Evolutionary conservation across 1,140 invertebrate genomes (phyloP).

Genomic region (Neomicropteryx cornuta): DNA sequence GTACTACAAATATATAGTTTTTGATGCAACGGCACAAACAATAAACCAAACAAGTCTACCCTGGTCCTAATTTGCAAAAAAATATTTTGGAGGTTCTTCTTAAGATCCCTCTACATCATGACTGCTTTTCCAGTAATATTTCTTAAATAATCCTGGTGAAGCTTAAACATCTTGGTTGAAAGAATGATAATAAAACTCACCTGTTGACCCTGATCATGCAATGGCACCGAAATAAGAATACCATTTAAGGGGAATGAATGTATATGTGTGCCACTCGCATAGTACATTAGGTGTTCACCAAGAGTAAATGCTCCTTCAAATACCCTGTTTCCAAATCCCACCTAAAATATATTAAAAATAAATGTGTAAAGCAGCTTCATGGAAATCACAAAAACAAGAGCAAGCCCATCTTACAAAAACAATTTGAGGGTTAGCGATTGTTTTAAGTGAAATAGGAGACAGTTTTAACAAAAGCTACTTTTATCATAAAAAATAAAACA

Average conservation of each 20-base stretch:
- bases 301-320: constrained; percentile 82
- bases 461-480: too few species aligned
- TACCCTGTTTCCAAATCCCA: constrained; percentile 79
- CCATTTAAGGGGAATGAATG: constrained; percentile 64
- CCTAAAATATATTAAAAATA: too few species aligned
- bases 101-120: neutral
- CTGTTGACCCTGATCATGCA: constrained; percentile 63
- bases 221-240: constrained; percentile 52
- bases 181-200: constrained; percentile 22
- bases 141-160: neutral
- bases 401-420: too few species aligned
- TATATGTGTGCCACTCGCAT: constrained; percentile 81
- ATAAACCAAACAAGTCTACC: neutral
- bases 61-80: neutral
- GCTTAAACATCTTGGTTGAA: too few species aligned
- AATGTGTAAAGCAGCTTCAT: too few species aligned
- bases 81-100: neutral
- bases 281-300: constrained; percentile 80
- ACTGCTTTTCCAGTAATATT: neutral
- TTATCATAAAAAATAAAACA: too few species aligned
- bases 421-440: too few species aligned
- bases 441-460: too few species aligned
- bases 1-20: too few species aligned
- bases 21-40: too few species aligned
- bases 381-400: too few species aligned